A percentile compares a stretch with the other conserved stretches of the same genome.
phyloP scores from a whole-genome alignment of 2,113 vertebrate species.

The Epinephelus moara region DNA sequence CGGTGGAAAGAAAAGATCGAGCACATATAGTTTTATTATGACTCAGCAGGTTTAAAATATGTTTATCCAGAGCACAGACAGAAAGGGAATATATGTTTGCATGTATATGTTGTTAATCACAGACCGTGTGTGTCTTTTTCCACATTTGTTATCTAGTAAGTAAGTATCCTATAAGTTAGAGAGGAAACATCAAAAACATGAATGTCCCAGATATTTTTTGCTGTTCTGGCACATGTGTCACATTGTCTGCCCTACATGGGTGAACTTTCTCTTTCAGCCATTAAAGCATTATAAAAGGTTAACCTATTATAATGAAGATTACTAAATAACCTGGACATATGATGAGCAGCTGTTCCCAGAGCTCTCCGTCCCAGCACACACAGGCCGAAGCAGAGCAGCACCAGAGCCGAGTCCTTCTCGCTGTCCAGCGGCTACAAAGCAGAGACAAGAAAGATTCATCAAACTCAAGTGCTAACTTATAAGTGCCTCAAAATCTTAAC shows the following conservation, averaged over 20 bases:
- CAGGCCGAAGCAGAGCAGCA: slow-evolving; percentile 95
- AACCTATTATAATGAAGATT: background rate
- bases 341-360: slow-evolving; percentile 96
- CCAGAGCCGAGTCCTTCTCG: slow-evolving; percentile 93
- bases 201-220: background rate
- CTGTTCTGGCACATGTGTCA: background rate
- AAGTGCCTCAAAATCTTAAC: background rate
- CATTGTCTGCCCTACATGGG: background rate
- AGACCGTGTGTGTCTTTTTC: no score
- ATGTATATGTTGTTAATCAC: no score
- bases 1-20: background rate
- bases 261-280: background rate
- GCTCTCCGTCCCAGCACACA: slow-evolving; percentile 97
- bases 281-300: background rate
- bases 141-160: no score
- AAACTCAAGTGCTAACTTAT: background rate
- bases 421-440: slow-evolving; percentile 89
- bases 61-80: background rate
- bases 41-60: background rate
- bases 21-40: background rate
- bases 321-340: slow-evolving; percentile 95
- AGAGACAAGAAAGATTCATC: background rate
- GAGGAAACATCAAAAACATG: background rate
- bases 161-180: background rate
- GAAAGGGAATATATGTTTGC: no score